Conservation (phyloP, 1,140 invertebrate species). For the Drosophila watanabei region DNA sequence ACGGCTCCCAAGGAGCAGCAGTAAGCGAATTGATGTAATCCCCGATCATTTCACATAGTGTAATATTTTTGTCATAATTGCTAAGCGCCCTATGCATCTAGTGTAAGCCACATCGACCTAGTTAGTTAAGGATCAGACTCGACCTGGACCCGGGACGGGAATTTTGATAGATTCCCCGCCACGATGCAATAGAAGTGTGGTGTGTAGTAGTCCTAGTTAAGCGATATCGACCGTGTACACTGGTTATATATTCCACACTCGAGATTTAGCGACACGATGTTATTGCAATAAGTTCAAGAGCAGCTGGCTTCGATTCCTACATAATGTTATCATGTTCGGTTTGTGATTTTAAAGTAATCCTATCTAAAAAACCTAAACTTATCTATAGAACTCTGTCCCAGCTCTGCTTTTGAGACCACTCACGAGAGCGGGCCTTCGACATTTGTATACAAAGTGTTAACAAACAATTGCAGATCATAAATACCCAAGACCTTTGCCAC, state of each 20-base stretch:
- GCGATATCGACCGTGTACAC: conserved; percentile 27
- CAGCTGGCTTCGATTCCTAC: conserved; percentile 38
- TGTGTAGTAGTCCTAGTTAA: conserved; percentile 55
- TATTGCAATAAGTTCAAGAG: conserved; percentile 22
- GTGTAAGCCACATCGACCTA: conserved; percentile 28
- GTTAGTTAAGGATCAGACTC: conserved; percentile 42
- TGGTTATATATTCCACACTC: conserved; percentile 47
- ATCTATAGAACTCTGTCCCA: neutral
- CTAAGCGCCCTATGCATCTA: conserved; percentile 58
- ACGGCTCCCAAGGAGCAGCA: conserved; percentile 81
- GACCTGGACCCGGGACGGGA: conserved; percentile 14
- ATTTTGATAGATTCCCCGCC: conserved; percentile 45
- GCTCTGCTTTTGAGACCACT: conserved; percentile 22
- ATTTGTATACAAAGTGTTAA: conserved; percentile 7
- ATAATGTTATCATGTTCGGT: conserved; percentile 22
- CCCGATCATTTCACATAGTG: conserved; percentile 59
- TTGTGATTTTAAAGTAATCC: conserved; percentile 45
- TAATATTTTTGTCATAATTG: conserved; percentile 77
- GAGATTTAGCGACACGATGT: conserved; percentile 27
- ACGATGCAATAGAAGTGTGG: conserved; percentile 45
- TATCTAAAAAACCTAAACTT: conserved; percentile 12
- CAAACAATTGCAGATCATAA: conserved; percentile 11
- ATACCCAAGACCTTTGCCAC: conserved; percentile 4
- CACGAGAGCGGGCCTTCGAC: conserved; percentile 5
- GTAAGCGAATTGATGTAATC: conserved; percentile 62